These are phyloP conservation scores for Lypha dubia DNA, from an alignment of 2,888 invertebrate genomes.

Conservation along the genomic window DNA sequence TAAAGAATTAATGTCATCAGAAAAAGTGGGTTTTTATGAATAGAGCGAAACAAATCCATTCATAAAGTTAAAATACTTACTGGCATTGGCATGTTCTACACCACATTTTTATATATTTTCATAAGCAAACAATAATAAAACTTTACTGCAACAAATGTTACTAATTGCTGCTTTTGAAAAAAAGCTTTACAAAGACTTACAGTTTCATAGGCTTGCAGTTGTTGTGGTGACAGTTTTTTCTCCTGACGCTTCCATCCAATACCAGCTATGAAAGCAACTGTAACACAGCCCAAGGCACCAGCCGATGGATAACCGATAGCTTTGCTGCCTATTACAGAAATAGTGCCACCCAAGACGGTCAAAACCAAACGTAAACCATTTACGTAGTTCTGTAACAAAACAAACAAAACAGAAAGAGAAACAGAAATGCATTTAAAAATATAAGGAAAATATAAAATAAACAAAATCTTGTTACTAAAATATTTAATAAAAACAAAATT, in stretches of 20 bases:
- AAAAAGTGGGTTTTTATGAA: too few relatives aligned
- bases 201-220: conserved; percentile 77
- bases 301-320: conserved; percentile 86
- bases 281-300: conserved; percentile 86
- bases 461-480: background rate
- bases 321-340: conserved; percentile 87
- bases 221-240: conserved; percentile 75
- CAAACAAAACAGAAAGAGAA: too few relatives aligned
- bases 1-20: too few relatives aligned
- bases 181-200: conserved; percentile 76
- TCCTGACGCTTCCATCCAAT: conserved; percentile 84
- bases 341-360: conserved; percentile 86
- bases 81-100: too few relatives aligned
- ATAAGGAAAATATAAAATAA: background rate
- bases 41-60: too few relatives aligned
- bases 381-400: conserved; percentile 80
- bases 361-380: conserved; percentile 84
- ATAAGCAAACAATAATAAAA: too few relatives aligned
- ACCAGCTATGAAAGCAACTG: conserved; percentile 85
- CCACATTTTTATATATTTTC: too few relatives aligned
- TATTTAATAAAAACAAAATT: too few relatives aligned
- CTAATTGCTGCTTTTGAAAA: background rate
- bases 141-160: background rate
- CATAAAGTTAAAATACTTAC: too few relatives aligned
- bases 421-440: background rate